Percentiles rank a stretch among this genome's conserved stretches.
Conservation (phyloP, 2,888 invertebrate species). For the Monoplex corrugatus region DNA sequence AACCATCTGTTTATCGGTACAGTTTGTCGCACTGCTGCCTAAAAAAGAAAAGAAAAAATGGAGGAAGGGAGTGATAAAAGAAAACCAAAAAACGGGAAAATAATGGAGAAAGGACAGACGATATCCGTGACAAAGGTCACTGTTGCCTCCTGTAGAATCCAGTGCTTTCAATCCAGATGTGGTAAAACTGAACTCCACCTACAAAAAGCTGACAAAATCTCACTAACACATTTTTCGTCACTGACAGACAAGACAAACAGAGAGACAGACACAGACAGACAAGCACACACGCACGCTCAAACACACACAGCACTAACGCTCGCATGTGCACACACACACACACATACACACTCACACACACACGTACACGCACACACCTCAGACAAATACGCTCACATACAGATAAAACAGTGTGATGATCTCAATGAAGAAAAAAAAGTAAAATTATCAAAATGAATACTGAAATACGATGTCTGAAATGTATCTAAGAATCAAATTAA, state of each 20-base stretch:
- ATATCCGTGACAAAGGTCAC: too few relatives aligned
- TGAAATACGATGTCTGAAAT: too few relatives aligned
- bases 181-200: too few relatives aligned
- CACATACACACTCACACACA: constrained; percentile 31
- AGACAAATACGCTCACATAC: neutral
- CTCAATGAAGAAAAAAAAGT: too few relatives aligned
- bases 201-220: too few relatives aligned
- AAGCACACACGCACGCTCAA: neutral
- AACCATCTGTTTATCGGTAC: too few relatives aligned
- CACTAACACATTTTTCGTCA: too few relatives aligned
- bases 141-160: too few relatives aligned
- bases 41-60: neutral
- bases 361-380: constrained; percentile 32
- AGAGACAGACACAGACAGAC: neutral
- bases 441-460: too few relatives aligned
- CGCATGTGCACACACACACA: constrained; percentile 10
- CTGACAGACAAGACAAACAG: constrained; percentile 11
- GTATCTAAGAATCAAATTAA: too few relatives aligned
- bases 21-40: too few relatives aligned
- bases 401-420: neutral
- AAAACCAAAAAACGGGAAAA: neutral
- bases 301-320: neutral
- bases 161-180: too few relatives aligned
- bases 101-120: neutral
- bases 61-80: neutral